Evolutionary conservation across 2,797 vertebrate genomes (phyloP).

Genomic region (Spea hammondii): DNA sequence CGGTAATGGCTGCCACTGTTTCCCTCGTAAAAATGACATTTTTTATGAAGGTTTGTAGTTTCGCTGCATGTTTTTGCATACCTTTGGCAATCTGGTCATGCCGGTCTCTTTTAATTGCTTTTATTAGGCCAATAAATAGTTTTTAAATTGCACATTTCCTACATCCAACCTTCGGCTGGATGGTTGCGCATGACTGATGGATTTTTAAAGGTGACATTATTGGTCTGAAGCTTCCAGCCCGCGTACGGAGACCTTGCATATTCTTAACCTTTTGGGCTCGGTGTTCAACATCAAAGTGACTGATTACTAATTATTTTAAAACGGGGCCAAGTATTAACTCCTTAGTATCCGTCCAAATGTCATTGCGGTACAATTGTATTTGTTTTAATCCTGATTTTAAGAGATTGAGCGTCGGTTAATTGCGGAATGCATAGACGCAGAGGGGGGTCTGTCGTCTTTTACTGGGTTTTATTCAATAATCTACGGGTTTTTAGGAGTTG

Average conservation of each 20-base stretch:
- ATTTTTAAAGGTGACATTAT: slow-evolving; percentile 39
- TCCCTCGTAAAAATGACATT: slow-evolving; percentile 38
- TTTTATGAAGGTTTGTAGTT: slow-evolving; percentile 28
- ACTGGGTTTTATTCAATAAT: too few species aligned
- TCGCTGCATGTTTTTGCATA: slow-evolving; percentile 43
- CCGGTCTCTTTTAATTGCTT: slow-evolving; percentile 46
- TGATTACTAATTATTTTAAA: slow-evolving; percentile 4
- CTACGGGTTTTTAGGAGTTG: too few species aligned
- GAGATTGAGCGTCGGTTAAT: too few species aligned
- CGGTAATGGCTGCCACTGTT: slow-evolving; percentile 43
- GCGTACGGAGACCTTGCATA: not conserved
- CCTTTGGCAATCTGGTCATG: slow-evolving; percentile 40
- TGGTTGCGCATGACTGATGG: slow-evolving; percentile 34
- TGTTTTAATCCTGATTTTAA: too few species aligned
- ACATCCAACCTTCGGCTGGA: slow-evolving; percentile 14
- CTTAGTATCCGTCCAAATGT: not conserved
- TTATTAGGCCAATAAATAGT: slow-evolving; percentile 50
- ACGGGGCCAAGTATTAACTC: not conserved
- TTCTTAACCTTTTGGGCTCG: slow-evolving; percentile 13
- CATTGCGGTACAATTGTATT: not conserved
- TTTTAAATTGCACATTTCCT: slow-evolving; percentile 40
- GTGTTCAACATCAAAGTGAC: not conserved
- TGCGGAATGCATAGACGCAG: too few species aligned
- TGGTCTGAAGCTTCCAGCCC: slow-evolving; percentile 21
- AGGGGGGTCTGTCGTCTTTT: too few species aligned